Evolutionary conservation across 2,888 invertebrate genomes (phyloP), one percentile per base, ranked within the genome.

Genomic region (Andrena camellia): DNA sequence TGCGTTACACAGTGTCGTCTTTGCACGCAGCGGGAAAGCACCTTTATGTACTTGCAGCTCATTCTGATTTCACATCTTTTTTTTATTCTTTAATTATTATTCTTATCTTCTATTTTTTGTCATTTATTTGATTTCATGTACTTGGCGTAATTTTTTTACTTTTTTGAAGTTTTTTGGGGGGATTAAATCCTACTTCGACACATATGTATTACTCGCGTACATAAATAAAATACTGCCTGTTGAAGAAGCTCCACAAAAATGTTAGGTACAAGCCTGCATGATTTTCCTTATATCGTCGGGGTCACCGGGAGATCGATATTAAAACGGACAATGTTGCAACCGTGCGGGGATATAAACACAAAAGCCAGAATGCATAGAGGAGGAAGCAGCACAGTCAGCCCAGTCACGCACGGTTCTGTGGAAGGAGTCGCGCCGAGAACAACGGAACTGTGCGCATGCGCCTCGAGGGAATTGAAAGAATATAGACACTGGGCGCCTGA

Each of bases 241-340:
- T 5, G 42, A 42, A 42, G 42, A 42, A 42, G 42, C 17, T 42
- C 17, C 42, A 5, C 42, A 17, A 5, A 17, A 17, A 42, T 42
- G 42, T 42, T 42, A 17, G 59, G 20, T 52, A 29, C 52, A 17
- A n/a, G 48, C 7, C 29, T 64, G 20, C 10, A 10, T 17, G 50
- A 66, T 60, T 83, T 69, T 64, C 48, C 60, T 67, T 71, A 84
- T n/a, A 6, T 70, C 59, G 81, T 78, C 68, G 63, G 74, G 23
- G 78, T 67, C 81, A 86, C 88, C 87, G 77, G 10, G 57, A 89
- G 86, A 89, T 89, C 90, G 87, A 90, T 90, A 90, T 89, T 88
- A 85, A 82, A 84, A 84, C 82, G 75, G 85, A 86, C 89, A 85
- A 84, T 74, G 80, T 83, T 86, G 78, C 84, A 77, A 64, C 70